Base-by-base conservation (phyloP, 2,113 vertebrate species). In the Hiodon alosoides region DNA sequence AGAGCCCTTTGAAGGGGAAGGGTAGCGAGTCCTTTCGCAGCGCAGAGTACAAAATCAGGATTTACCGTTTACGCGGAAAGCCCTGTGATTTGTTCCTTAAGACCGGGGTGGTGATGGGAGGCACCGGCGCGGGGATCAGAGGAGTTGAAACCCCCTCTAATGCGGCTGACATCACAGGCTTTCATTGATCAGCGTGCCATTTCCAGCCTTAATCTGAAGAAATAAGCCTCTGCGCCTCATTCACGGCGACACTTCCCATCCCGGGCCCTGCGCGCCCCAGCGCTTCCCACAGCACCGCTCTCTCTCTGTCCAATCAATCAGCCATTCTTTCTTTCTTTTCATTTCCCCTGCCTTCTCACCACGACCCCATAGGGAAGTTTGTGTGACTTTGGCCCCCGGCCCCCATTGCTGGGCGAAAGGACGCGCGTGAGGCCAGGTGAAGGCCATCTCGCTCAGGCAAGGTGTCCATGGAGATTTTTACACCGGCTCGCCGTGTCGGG, bases 161-260 rank as follows among this genome's bases (percentile, higher is more conserved):
- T 65, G 9, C 54, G 54, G 60, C 60, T 60, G 67, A 62, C 71
- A 74, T 74, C 51, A 66, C 79, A 80, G 73, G 77, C 76, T 83
- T 83, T 51, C 80, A 87, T 89, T 80, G 87, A 89, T 89, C 85
- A 81, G 77, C 67, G 77, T 65, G 69, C 76, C 73, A 78, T 83
- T 76, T 81, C 77, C 75, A 71, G 76, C 75, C 75, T 85, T 86
- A 79, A 82, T 87, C 83, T 85, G 70, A 67, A 60, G 67, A 68
- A 81, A 74, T 89, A 89, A 89, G 85, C 88, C 77, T 74, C 67
- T 8, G 1, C 70, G 80, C 83, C 51, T 76, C 82, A 90, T 90
- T 89, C 88, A 77, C 53, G 66, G 73, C 79, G 47, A 71, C 66
- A 48, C 50, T 31, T 31, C 5, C 3, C 62, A 11, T 51, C 72